Evolutionary conservation across 2,113 vertebrate species (phyloP).

Genomic region (Eclectus roratus): DNA sequence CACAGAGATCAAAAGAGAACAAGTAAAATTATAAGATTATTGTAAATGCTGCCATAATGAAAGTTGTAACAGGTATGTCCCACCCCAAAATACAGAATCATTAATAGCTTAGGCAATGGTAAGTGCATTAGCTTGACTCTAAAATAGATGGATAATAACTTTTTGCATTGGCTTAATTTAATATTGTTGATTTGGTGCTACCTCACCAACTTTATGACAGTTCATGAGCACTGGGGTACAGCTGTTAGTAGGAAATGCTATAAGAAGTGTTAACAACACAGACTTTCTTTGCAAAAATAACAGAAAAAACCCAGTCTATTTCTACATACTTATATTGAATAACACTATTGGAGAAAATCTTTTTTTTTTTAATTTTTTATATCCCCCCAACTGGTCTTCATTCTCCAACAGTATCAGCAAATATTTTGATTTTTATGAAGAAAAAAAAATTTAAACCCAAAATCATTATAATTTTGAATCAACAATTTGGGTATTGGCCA

Average conservation of each 20-base stretch:
- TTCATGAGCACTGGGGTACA: background rate
- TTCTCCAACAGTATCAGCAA: background rate
- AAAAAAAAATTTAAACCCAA: background rate
- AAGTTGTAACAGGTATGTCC: background rate
- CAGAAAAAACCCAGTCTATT: background rate
- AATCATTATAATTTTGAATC: background rate
- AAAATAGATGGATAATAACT: background rate
- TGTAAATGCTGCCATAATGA: background rate
- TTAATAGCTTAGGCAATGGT: background rate
- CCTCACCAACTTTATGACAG: background rate
- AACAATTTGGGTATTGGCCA: background rate
- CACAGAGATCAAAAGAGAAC: background rate
- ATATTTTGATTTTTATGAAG: background rate
- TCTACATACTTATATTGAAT: background rate
- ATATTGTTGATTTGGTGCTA: background rate
- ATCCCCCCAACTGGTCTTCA: background rate
- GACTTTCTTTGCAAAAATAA: background rate
- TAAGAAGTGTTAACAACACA: background rate
- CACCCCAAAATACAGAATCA: background rate
- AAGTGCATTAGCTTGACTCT: background rate
- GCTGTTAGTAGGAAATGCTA: background rate
- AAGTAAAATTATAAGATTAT: background rate
- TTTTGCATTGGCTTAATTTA: background rate
- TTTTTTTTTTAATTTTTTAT: background rate
- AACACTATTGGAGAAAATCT: background rate